Conservation (phyloP, 2,797 vertebrate genomes). For the Myotis planiceps region DNA sequence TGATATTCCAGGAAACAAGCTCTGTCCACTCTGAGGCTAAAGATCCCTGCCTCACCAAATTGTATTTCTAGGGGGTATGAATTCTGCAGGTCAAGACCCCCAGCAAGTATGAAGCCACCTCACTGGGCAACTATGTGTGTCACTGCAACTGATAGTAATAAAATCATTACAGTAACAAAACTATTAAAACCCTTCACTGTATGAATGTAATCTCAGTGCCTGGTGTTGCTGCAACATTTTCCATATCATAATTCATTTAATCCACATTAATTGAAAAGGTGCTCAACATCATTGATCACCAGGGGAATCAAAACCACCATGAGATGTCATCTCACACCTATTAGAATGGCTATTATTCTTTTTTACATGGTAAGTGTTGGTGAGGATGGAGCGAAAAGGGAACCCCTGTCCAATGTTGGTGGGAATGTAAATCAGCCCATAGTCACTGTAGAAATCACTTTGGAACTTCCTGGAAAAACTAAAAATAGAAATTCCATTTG, state of each 20-base stretch:
- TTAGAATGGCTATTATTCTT: background rate
- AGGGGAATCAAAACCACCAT: background rate
- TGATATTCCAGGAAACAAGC: background rate
- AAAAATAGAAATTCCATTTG: background rate
- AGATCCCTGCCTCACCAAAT: too few species aligned
- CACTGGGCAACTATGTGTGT: background rate
- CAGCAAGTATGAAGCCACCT: background rate
- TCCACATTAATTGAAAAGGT: background rate
- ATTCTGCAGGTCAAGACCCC: background rate
- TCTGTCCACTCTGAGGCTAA: background rate
- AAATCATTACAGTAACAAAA: background rate
- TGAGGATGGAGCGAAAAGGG: background rate
- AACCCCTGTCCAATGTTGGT: background rate
- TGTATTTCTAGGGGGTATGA: background rate
- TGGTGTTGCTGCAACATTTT: background rate
- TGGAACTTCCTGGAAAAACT: background rate
- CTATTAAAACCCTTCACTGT: background rate
- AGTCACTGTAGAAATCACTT: too few species aligned
- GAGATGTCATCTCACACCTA: background rate
- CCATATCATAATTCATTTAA: background rate
- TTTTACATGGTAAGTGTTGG: background rate
- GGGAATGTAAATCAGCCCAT: background rate
- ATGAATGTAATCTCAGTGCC: background rate
- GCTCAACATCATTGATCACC: background rate
- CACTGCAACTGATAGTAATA: background rate